Conservation (phyloP, 2,888 invertebrate genomes). For the Emmelina monodactyla region DNA sequence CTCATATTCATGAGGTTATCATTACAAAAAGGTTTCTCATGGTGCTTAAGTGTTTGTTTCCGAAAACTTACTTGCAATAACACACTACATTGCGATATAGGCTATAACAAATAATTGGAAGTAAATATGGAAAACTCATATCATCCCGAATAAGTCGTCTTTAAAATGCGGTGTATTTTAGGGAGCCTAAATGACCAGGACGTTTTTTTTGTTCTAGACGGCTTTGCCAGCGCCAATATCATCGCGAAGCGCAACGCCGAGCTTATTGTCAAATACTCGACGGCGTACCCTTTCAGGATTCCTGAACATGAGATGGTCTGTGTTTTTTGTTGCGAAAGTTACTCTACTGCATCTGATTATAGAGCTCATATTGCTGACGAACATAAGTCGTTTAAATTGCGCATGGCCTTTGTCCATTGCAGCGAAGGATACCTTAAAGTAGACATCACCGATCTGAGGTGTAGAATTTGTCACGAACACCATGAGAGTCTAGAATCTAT, state of each 20-base stretch:
- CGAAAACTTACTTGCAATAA: no score
- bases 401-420: slow-evolving; percentile 26
- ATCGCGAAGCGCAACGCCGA: slow-evolving; percentile 54
- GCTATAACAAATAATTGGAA: no score
- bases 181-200: slow-evolving; percentile 41
- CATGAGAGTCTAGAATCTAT: background rate
- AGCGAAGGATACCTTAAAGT: slow-evolving; percentile 17
- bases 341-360: slow-evolving; percentile 33
- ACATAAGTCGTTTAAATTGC: slow-evolving; percentile 27
- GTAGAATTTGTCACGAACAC: slow-evolving; percentile 18
- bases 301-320: slow-evolving; percentile 48
- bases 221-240: slow-evolving; percentile 38
- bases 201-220: slow-evolving; percentile 62
- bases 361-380: slow-evolving; percentile 44
- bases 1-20: no score
- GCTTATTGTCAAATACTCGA: slow-evolving; percentile 47
- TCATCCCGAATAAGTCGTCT: no score
- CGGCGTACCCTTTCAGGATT: slow-evolving; percentile 55
- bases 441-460: slow-evolving; percentile 21
- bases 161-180: slow-evolving; percentile 39
- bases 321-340: slow-evolving; percentile 48
- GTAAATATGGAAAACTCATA: no score
- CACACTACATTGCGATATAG: no score
- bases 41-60: no score
- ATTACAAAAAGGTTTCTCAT: no score